Evolutionary conservation across 2,113 vertebrate species (phyloP).

Genomic region (Festucalex cinctus): DNA sequence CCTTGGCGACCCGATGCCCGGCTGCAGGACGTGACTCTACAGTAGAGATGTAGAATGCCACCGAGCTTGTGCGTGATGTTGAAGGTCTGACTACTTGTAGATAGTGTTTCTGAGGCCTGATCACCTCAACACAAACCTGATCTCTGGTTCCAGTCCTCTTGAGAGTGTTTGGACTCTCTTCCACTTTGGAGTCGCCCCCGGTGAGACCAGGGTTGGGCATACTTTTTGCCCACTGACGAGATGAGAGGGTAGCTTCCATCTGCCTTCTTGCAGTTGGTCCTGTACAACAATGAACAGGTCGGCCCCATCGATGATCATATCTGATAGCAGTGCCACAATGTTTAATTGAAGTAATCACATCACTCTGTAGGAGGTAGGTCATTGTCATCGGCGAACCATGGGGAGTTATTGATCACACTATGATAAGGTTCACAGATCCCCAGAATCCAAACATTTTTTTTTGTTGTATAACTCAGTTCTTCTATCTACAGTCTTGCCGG

Average conservation of each 20-base stretch:
- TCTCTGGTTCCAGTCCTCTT: too few relatives aligned
- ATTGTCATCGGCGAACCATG: constrained; percentile 56
- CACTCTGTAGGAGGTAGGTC: constrained; percentile 21
- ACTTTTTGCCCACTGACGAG: background rate
- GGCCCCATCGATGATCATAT: constrained; percentile 13
- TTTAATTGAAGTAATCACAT: constrained; percentile 35
- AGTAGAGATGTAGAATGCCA: too few relatives aligned
- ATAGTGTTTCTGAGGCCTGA: too few relatives aligned
- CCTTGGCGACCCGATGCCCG: too few relatives aligned
- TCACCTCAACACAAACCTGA: too few relatives aligned
- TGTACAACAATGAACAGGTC: constrained; percentile 15
- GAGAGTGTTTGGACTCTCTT: too few relatives aligned
- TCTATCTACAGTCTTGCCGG: constrained; percentile 85
- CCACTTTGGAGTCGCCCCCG: too few relatives aligned
- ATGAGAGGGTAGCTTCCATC: too few relatives aligned
- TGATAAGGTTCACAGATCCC: constrained; percentile 65
- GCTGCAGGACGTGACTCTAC: too few relatives aligned
- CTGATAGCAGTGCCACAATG: constrained; percentile 31
- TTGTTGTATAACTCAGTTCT: constrained; percentile 68
- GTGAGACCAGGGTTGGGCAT: too few relatives aligned
- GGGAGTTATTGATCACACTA: constrained; percentile 70
- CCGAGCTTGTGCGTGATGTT: too few relatives aligned
- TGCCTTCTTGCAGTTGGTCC: background rate
- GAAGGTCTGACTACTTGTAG: too few relatives aligned
- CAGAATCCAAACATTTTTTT: constrained; percentile 84